Evolutionary conservation across 1,140 invertebrate species (phyloP).

Genomic region (Mya arenaria): DNA sequence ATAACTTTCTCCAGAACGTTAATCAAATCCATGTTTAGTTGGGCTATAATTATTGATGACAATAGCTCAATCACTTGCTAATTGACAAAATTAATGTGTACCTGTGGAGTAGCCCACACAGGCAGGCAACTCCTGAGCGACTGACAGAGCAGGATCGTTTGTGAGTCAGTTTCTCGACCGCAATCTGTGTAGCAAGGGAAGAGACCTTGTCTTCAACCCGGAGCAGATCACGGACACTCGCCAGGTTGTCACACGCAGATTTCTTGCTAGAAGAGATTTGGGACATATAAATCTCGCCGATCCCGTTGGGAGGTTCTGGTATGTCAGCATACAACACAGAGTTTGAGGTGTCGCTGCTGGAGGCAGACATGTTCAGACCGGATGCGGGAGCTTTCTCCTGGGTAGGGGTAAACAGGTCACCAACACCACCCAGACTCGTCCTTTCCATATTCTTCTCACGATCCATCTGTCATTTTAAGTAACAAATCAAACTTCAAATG

Average conservation of each 20-base stretch:
- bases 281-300: conserved; percentile 74
- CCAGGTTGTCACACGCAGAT: conserved; percentile 20
- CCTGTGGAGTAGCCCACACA: conserved; percentile 56
- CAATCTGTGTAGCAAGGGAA: conserved; percentile 49
- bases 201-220: conserved; percentile 39
- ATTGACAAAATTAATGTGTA: background rate
- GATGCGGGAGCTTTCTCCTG: conserved; percentile 5
- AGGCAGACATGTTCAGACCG: background rate
- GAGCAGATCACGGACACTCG: conserved; percentile 42
- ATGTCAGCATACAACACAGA: conserved; percentile 70
- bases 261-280: conserved; percentile 56
- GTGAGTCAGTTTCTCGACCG: conserved; percentile 70
- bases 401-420: conserved; percentile 62
- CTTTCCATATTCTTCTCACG: conserved; percentile 12
- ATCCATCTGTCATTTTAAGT: background rate
- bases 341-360: conserved; percentile 12
- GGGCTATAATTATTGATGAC: background rate
- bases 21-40: background rate
- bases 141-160: conserved; percentile 29
- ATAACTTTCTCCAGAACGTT: background rate
- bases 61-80: no score
- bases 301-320: conserved; percentile 73
- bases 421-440: conserved; percentile 59
- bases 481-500: no score
- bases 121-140: conserved; percentile 47